Percentiles rank a stretch among this genome's conserved stretches.
phyloP scores from a whole-genome alignment of 2,888 invertebrate genomes.

The Dicyrtomina minuta region DNA sequence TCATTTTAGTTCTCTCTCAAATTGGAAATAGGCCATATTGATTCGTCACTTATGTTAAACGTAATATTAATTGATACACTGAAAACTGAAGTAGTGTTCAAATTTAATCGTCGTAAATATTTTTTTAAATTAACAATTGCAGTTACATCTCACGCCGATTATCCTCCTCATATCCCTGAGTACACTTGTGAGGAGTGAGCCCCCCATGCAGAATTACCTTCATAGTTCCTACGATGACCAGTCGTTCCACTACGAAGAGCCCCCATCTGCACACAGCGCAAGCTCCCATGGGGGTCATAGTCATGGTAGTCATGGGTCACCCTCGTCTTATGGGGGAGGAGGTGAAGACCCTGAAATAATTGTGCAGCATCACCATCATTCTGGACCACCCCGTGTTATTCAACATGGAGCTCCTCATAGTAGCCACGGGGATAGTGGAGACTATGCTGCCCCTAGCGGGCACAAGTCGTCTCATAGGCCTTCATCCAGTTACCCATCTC shows the following conservation, averaged over 20 bases:
- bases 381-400: neutral
- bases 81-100: too few relatives aligned
- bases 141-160: neutral
- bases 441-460: too few relatives aligned
- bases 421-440: neutral
- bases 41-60: too few relatives aligned
- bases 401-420: too few relatives aligned
- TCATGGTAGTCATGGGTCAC: neutral
- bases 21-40: too few relatives aligned
- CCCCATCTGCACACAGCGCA: neutral
- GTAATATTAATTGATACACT: too few relatives aligned
- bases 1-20: too few relatives aligned
- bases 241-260: slow-evolving; percentile 1
- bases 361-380: slow-evolving; percentile 15
- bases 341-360: slow-evolving; percentile 10
- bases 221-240: slow-evolving; percentile 23
- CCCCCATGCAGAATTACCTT: neutral
- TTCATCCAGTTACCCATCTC: too few relatives aligned
- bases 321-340: neutral
- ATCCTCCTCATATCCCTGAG: neutral
- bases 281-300: neutral
- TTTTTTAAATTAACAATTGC: too few relatives aligned
- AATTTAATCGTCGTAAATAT: too few relatives aligned
- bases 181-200: neutral
- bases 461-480: neutral